These are phyloP conservation scores for Jordanella pulchra DNA, from an alignment of 2,797 vertebrate species.

Conservation along the genomic window DNA sequence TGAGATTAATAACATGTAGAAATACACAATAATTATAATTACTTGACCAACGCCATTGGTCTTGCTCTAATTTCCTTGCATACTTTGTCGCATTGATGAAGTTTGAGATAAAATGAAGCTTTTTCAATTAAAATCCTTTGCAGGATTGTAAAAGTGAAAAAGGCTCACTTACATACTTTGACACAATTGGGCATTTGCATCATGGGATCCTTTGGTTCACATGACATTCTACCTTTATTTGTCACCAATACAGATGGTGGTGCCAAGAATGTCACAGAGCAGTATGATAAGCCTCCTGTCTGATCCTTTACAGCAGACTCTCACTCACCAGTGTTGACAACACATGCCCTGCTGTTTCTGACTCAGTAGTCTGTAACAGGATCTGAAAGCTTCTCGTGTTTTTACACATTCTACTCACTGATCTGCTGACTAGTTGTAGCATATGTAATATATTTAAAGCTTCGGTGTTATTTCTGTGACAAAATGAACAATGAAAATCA, in stretches of 20 bases:
- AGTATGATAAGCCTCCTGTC: conserved; percentile 6
- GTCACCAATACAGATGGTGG: conserved; percentile 1
- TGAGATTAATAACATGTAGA: no score
- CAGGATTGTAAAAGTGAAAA: not conserved
- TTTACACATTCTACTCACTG: not conserved
- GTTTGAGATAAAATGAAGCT: not conserved
- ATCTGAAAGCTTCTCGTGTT: not conserved
- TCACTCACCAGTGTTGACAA: conserved; percentile 4
- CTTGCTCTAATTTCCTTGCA: no score
- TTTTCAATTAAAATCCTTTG: no score
- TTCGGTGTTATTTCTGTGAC: not conserved
- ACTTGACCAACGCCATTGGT: no score
- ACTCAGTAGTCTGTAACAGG: not conserved
- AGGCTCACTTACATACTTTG: not conserved
- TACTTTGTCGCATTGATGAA: not conserved
- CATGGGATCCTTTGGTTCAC: not conserved
- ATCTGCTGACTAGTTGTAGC: not conserved
- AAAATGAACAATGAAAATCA: not conserved
- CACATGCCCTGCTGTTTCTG: conserved; percentile 2
- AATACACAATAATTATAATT: no score
- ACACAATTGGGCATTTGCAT: not conserved
- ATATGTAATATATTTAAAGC: not conserved
- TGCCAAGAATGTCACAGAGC: conserved; percentile 4
- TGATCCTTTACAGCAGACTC: not conserved
- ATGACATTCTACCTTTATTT: not conserved